A percentile compares a stretch with the other conserved stretches of the same genome.
Conservation (phyloP, 2,113 vertebrate genomes). For the Ammodytes dubius region DNA sequence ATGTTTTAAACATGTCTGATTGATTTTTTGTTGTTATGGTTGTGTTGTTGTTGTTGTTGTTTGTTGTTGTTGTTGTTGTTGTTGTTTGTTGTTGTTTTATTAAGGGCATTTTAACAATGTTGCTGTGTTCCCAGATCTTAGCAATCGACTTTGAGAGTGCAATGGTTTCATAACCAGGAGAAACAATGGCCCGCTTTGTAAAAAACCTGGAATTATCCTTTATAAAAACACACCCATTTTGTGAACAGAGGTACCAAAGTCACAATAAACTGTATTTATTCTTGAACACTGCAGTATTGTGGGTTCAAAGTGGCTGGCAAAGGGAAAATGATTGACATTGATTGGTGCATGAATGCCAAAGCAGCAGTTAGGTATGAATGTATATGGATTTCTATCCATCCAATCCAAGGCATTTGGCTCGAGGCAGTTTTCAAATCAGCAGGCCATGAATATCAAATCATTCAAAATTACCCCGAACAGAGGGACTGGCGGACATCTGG, state of each 20-base stretch:
- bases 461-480: slow-evolving; percentile 63
- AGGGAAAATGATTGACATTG: slow-evolving; percentile 60
- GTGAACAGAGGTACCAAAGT: neutral
- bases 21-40: too few species aligned
- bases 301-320: slow-evolving; percentile 38
- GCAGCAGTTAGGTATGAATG: slow-evolving; percentile 43
- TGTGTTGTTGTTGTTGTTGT: neutral
- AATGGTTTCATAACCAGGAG: neutral
- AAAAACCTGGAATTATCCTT: neutral
- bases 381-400: slow-evolving; percentile 54
- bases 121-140: neutral
- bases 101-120: neutral
- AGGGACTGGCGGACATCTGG: slow-evolving; percentile 73
- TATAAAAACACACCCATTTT: neutral
- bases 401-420: slow-evolving; percentile 63
- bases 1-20: neutral
- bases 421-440: slow-evolving; percentile 70
- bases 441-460: slow-evolving; percentile 74
- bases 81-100: neutral
- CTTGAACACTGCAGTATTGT: slow-evolving; percentile 8
- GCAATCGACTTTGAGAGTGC: neutral
- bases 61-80: neutral
- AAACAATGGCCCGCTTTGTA: neutral
- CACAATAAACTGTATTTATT: neutral
- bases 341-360: slow-evolving; percentile 64